Evolutionary conservation across 2,113 vertebrate genomes (phyloP), one percentile per base, ranked within the genome.

Genomic region (Ginglymostoma cirratum): DNA sequence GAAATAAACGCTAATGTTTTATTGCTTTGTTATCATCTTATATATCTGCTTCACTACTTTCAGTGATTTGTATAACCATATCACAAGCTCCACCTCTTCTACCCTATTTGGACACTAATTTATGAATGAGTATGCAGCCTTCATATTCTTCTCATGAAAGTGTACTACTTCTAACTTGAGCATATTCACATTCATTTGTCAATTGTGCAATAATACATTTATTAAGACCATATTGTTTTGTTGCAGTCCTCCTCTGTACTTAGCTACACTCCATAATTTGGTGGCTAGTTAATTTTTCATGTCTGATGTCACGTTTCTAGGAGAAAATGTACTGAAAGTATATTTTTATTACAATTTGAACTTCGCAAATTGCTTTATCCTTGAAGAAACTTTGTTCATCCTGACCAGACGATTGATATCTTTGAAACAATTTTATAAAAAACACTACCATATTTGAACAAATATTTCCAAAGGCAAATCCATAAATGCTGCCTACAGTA

Each of bases 381-480:
- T 93, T 93, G n/a, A 93, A 92, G 89, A 65, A 66, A 38, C 34
- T 92, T 38, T n/a, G 55, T 67, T 42, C 61, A 19, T 66, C 65
- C 61, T 93, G 89, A 61, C 38, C 89, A 67, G 66, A 93, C 38
- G 89, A 67, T 67, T 66, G 34, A 66, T 93, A 66, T 6, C 89
- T 93, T 93, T 67, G 89, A 92, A 93, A 93, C 61, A 66, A n/a
- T 17, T 93, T 67, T 93, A 66, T 61, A 65, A 48, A 67, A 67
- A 67, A 19, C 34, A 66, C 19, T 38, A 93, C 89, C 89, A 93
- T 93, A 93, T 66, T 93, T 93, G 61, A 93, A 65, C 34, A 67
- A 38, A 38, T 7, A 8, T 93, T 93, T 65, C 61, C 34, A 66
- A 93, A 83, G 23, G 89, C 89, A 66, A 66, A 19, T 0, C 61